Evolutionary conservation across 1,140 invertebrate species (phyloP), one percentile per base, ranked within the genome.

Genomic region (Anagrus nilaparvatae): DNA sequence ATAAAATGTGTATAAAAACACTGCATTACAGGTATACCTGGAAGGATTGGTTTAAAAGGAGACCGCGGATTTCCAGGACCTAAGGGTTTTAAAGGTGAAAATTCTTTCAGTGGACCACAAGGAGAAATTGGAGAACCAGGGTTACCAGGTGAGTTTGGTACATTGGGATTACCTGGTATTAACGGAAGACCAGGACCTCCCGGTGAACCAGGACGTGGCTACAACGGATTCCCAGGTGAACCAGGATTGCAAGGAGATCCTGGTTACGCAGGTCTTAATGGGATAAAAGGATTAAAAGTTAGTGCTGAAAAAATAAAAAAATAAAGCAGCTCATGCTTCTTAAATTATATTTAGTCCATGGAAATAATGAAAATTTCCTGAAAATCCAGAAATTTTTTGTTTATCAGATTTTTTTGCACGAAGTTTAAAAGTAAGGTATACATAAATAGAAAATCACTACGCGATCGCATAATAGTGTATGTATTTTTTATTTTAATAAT

Each of bases 51-150:
- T 24, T 40, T 52, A 1, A 43, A 49, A n/a, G 72, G 74, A 51
- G 52, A 59, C 12, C 31, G 53, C 29, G 72, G 73, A 40, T 36
- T 44, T 16, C 45, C 54, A 9, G 74, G 73, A 1, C 18, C 55
- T 1, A 38, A 54, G 28, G 69, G 73, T 27, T 28, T 49, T 20
- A 65, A 49, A 30, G 75, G 74, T 18, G 65, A 70, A 12, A 67
- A 67, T 29, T 60, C 77, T 2, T 75, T 73, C 40, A 74, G 72
- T 46, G 84, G 83, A 36, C 64, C 69, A 12, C 79, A 84, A 61
- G 84, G 82, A 44, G 69, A 74, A 12, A 40, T 55, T 4, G 84
- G 84, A 13, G 70, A 74, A 28, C 51, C 57, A 19, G 81, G 79
- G 42, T 55, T 56, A 23, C 51, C 54, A 41, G 68, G 70, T 17